phyloP scores from a whole-genome alignment of 2,888 invertebrate species.

The Ellobium chinense region DNA sequence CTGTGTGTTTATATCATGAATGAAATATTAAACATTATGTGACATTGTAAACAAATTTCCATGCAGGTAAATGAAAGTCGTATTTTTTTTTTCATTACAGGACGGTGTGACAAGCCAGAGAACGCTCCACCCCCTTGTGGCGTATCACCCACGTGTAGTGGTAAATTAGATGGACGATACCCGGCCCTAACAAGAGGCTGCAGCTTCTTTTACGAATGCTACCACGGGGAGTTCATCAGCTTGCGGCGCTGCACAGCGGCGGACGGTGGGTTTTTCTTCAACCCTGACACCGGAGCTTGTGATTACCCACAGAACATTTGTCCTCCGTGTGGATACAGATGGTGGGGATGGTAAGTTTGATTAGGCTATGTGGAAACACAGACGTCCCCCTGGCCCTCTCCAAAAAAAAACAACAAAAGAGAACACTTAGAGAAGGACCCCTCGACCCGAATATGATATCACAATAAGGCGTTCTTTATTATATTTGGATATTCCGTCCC shows the following conservation, averaged over 20 bases:
- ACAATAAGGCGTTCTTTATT: too few species aligned
- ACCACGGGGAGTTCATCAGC: constrained; percentile 47
- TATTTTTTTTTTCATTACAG: constrained; percentile 19
- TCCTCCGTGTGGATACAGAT: constrained; percentile 60
- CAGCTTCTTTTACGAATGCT: constrained; percentile 55
- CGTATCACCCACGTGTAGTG: constrained; percentile 37
- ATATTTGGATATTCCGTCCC: too few species aligned
- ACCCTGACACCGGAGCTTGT: constrained; percentile 52
- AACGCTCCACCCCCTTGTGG: constrained; percentile 54
- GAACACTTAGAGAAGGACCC: too few species aligned
- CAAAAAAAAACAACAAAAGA: too few species aligned
- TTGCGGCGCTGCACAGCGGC: constrained; percentile 48
- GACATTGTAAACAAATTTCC: too few species aligned
- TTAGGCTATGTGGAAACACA: not conserved
- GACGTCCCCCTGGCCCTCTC: too few species aligned
- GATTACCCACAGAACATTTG: constrained; percentile 59
- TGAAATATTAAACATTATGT: too few species aligned
- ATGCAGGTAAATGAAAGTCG: too few species aligned
- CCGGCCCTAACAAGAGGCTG: constrained; percentile 52
- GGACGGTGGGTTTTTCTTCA: constrained; percentile 57
- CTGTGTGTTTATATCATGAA: too few species aligned
- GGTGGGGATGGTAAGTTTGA: constrained; percentile 60
- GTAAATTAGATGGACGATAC: constrained; percentile 52
- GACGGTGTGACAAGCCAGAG: constrained; percentile 53
- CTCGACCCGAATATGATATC: too few species aligned